Evolutionary conservation across 2,113 vertebrate species (phyloP).

Genomic region (Amblyornis subalaris): DNA sequence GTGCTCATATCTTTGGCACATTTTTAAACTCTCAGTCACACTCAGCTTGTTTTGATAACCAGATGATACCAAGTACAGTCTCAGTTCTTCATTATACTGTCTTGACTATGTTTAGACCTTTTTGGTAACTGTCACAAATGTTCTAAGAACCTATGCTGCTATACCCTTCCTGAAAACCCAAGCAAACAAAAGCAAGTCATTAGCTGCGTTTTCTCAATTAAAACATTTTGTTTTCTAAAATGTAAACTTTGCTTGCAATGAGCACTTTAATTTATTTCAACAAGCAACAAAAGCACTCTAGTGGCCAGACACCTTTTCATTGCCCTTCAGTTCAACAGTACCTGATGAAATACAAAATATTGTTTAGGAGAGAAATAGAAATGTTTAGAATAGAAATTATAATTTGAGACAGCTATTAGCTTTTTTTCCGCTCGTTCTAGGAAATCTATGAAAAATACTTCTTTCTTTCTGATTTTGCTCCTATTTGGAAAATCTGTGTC

Average conservation of each 20-base stretch:
- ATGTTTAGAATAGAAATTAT: conserved; percentile 46
- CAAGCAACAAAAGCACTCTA: conserved; percentile 22
- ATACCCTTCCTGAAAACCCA: not conserved
- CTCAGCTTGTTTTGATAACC: not conserved
- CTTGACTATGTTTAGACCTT: not conserved
- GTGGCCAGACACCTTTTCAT: not conserved
- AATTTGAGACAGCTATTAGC: conserved; percentile 34
- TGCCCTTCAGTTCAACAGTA: conserved; percentile 36
- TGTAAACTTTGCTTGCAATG: not conserved
- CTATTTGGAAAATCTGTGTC: conserved; percentile 3
- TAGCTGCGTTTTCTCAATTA: not conserved
- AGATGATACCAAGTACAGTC: not conserved
- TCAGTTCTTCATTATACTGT: not conserved
- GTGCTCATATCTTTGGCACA: not conserved
- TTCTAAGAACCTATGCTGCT: not conserved
- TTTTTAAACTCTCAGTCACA: not conserved
- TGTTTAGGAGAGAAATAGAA: conserved; percentile 11
- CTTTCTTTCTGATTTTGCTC: not conserved
- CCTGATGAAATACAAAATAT: conserved; percentile 34
- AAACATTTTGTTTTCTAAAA: not conserved
- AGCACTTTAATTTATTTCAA: conserved; percentile 31
- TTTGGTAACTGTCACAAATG: not conserved
- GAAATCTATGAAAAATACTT: conserved; percentile 22
- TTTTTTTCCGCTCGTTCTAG: conserved; percentile 34
- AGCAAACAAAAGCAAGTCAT: not conserved